A percentile compares a stretch with the other conserved stretches of the same genome.
phyloP scores from a whole-genome alignment of 2,113 vertebrate species.

The Hyperoodon ampullatus region DNA sequence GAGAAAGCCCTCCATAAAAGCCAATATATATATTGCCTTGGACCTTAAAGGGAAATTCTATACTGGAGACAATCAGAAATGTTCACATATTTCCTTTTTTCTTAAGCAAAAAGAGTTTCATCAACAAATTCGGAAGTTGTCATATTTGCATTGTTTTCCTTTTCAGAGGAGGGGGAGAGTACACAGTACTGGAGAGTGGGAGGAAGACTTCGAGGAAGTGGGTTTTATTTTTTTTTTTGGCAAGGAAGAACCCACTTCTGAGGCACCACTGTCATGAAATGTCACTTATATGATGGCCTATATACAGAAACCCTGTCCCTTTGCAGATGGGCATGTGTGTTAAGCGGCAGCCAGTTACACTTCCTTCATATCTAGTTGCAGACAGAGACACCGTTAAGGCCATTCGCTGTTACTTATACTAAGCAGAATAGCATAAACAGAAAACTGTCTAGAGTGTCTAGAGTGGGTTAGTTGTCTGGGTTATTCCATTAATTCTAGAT shows the following conservation, averaged over 20 bases:
- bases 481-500: background rate
- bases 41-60: background rate
- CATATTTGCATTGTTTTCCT: background rate
- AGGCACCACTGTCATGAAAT: background rate
- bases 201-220: background rate
- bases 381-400: background rate
- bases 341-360: background rate
- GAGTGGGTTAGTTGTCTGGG: background rate
- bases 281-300: background rate
- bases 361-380: background rate
- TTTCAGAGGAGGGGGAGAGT: background rate
- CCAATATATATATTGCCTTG: slow-evolving; percentile 36
- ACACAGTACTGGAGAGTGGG: background rate
- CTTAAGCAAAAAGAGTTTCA: slow-evolving; percentile 7
- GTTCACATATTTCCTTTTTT: background rate
- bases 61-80: background rate
- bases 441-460: background rate
- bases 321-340: background rate
- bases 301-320: background rate
- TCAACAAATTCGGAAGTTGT: background rate
- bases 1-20: background rate
- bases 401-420: background rate
- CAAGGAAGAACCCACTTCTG: background rate
- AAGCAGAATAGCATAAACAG: slow-evolving; percentile 31
- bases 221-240: background rate